Conservation (phyloP, 2,797 vertebrate genomes). For the Notoglanidium macrostoma region DNA sequence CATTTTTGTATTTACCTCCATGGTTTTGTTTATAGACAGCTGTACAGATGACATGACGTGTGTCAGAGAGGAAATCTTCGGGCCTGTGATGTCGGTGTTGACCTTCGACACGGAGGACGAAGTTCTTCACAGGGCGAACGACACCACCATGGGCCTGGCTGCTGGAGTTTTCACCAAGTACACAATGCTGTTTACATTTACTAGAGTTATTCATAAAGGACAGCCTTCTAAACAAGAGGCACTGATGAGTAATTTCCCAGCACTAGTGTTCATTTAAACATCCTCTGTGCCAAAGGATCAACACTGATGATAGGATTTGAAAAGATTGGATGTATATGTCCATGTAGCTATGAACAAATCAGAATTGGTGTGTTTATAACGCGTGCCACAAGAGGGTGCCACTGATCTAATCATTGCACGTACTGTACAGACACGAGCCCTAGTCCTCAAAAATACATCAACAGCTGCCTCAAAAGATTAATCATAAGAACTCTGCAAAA, state of each 20-base stretch:
- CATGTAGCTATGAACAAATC: background rate
- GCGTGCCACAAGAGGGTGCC: background rate
- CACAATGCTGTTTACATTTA: background rate
- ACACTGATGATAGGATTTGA: background rate
- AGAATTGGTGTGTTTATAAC: background rate
- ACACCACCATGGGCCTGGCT: constrained; percentile 85
- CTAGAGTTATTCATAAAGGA: background rate
- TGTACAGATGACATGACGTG: constrained; percentile 93
- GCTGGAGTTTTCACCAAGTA: constrained; percentile 95
- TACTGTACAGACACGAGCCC: background rate
- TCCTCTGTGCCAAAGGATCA: too few relatives aligned
- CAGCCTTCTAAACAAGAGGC: background rate
- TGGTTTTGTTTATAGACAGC: constrained; percentile 70
- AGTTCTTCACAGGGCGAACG: constrained; percentile 86
- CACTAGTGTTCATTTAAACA: background rate
- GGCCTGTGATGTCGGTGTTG: constrained; percentile 95
- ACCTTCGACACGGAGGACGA: constrained; percentile 91
- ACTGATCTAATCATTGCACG: background rate
- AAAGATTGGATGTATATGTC: background rate
- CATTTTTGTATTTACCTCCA: background rate
- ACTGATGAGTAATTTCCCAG: background rate
- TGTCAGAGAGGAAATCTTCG: constrained; percentile 96
- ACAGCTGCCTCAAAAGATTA: background rate
- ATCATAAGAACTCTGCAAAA: background rate
- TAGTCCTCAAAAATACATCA: background rate